Percentiles rank a stretch among this genome's conserved stretches.
phyloP scores from a whole-genome alignment of 2,888 invertebrate genomes.

The Drosophila buzzatii region DNA sequence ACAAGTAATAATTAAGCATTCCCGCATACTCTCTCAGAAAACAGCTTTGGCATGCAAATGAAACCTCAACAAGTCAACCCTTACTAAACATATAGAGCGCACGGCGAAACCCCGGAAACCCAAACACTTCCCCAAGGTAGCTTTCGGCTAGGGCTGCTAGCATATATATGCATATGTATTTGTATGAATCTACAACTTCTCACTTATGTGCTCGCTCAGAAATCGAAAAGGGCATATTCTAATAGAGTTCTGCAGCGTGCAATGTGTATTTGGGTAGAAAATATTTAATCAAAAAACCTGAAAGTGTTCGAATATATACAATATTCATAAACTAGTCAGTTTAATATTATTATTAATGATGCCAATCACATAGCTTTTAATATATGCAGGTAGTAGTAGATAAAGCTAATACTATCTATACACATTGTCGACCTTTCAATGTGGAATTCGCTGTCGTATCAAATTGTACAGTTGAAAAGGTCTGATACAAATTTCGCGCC shows the following conservation, averaged over 20 bases:
- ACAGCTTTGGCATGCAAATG: slow-evolving; percentile 68
- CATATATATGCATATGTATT: neutral
- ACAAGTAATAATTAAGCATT: slow-evolving; percentile 71
- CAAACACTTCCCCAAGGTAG: slow-evolving; percentile 57
- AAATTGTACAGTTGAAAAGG: too few species aligned
- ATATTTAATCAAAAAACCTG: neutral
- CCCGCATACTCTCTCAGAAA: slow-evolving; percentile 26
- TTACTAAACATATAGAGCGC: slow-evolving; percentile 1
- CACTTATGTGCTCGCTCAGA: neutral
- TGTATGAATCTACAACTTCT: slow-evolving; percentile 8
- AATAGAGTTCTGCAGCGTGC: neutral
- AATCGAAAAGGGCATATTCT: neutral
- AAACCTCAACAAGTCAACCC: slow-evolving; percentile 78
- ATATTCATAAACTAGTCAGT: too few species aligned
- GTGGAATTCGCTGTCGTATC: too few species aligned
- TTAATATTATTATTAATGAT: too few species aligned
- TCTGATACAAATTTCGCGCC: too few species aligned
- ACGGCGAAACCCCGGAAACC: slow-evolving; percentile 60
- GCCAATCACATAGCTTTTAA: too few species aligned
- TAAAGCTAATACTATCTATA: too few species aligned
- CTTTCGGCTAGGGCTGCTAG: slow-evolving; percentile 13
- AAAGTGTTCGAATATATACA: neutral
- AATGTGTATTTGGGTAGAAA: neutral
- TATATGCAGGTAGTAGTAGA: too few species aligned
- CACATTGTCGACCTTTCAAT: too few species aligned